Evolutionary conservation across 1,140 invertebrate species (phyloP).

Genomic region (Drosophila tristis): DNA sequence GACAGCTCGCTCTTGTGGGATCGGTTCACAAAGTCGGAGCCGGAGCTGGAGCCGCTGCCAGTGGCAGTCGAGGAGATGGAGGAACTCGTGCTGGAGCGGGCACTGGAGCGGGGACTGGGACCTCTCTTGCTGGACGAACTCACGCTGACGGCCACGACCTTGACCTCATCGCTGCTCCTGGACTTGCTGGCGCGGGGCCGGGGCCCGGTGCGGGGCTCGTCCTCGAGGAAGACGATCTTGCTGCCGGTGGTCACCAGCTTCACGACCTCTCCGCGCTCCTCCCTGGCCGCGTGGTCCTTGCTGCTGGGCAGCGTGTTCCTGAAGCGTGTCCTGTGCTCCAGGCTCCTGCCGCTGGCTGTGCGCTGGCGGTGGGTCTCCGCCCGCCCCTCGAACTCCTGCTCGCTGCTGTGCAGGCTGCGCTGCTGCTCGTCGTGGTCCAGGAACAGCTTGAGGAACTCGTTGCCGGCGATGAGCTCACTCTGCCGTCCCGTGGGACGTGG

Average conservation of each 20-base stretch:
- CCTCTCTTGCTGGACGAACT: slow-evolving; percentile 75
- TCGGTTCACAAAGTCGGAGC: slow-evolving; percentile 71
- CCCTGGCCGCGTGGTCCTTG: slow-evolving; percentile 24
- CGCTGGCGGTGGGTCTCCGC: slow-evolving; percentile 32
- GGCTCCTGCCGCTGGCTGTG: slow-evolving; percentile 46
- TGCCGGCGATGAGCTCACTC: slow-evolving; percentile 81
- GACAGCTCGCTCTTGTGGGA: slow-evolving; percentile 81
- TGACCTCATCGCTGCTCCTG: slow-evolving; percentile 63
- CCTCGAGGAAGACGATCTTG: slow-evolving; percentile 82
- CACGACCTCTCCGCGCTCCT: slow-evolving; percentile 53
- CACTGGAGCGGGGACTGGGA: not conserved
- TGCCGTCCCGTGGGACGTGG: slow-evolving; percentile 49
- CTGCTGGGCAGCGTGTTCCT: slow-evolving; percentile 52
- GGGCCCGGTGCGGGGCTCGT: slow-evolving; percentile 33
- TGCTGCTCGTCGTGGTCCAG: slow-evolving; percentile 75
- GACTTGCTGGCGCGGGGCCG: not conserved
- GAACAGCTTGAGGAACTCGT: slow-evolving; percentile 82
- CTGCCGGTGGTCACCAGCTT: slow-evolving; percentile 78
- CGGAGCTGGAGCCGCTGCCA: not conserved
- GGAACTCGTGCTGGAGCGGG: slow-evolving; percentile 18
- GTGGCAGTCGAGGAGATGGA: slow-evolving; percentile 37
- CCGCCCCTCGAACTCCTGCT: slow-evolving; percentile 49
- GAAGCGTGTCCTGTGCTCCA: slow-evolving; percentile 64
- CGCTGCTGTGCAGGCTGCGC: slow-evolving; percentile 66
- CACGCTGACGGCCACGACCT: slow-evolving; percentile 79